Evolutionary conservation across 2,888 invertebrate genomes (phyloP).

Genomic region (Diadromus collaris): DNA sequence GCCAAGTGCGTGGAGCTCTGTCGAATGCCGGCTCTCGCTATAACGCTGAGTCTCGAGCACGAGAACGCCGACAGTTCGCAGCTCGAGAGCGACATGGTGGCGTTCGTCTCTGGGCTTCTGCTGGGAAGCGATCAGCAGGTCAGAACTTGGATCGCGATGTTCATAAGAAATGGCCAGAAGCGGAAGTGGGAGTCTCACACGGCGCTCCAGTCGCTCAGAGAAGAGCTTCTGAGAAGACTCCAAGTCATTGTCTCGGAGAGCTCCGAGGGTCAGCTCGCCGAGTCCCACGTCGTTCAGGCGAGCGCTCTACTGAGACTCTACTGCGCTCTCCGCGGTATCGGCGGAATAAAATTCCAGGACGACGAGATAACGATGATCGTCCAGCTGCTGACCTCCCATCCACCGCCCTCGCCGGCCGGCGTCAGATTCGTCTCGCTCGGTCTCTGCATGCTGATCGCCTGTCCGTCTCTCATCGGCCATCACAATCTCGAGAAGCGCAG

Average conservation of each 20-base stretch:
- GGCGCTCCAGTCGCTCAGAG: conserved; percentile 87
- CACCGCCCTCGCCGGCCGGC: conserved; percentile 94
- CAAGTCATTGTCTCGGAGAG: conserved; percentile 85
- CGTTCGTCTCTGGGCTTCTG: conserved; percentile 93
- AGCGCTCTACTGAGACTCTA: conserved; percentile 95
- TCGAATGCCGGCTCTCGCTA: conserved; percentile 93
- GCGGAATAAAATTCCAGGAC: conserved; percentile 95
- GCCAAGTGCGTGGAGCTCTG: conserved; percentile 94
- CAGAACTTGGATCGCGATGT: conserved; percentile 96
- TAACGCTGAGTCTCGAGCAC: conserved; percentile 88
- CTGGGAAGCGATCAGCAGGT: conserved; percentile 95
- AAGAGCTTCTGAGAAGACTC: conserved; percentile 88
- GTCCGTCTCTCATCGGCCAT: conserved; percentile 90
- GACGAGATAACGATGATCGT: conserved; percentile 94
- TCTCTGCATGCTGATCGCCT: conserved; percentile 96
- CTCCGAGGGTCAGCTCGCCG: conserved; percentile 83
- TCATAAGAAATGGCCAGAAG: conserved; percentile 93
- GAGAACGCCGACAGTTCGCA: conserved; percentile 77
- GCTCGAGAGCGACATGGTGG: conserved; percentile 83
- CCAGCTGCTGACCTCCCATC: conserved; percentile 92
- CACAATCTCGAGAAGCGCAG: conserved; percentile 89
- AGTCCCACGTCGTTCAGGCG: conserved; percentile 89
- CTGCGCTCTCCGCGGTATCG: conserved; percentile 95
- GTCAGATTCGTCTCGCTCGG: conserved; percentile 96
- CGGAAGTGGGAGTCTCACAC: conserved; percentile 89